These are phyloP conservation scores for Oxyruncus cristatus DNA, from an alignment of 2,113 vertebrate genomes.

Conservation along the genomic window DNA sequence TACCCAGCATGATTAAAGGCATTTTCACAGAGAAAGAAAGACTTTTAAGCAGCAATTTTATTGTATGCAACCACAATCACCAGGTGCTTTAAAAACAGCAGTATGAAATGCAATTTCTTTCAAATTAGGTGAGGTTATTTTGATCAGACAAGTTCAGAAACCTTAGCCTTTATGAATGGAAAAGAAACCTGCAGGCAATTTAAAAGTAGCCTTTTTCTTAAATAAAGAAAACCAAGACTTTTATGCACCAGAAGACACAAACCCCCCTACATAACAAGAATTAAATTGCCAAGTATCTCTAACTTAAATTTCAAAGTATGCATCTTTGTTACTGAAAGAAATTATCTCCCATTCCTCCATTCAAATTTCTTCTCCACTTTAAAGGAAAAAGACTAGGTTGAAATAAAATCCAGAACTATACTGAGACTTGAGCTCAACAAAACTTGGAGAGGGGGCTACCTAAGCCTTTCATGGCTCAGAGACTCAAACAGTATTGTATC, in stretches of 20 bases:
- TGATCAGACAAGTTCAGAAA: conserved; percentile 12
- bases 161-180: not conserved
- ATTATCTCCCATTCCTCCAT: not conserved
- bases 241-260: not conserved
- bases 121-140: conserved; percentile 21
- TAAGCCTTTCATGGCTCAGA: not conserved
- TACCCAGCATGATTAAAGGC: not conserved
- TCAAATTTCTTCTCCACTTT: not conserved
- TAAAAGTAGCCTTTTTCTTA: not conserved
- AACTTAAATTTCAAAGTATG: not conserved
- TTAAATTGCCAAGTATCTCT: not conserved
- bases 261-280: not conserved
- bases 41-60: not conserved
- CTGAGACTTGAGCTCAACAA: not conserved
- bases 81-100: not conserved
- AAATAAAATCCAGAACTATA: not conserved
- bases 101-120: conserved; percentile 4
- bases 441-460: not conserved
- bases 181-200: not conserved
- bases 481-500: not conserved
- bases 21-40: not conserved
- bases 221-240: not conserved
- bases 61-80: not conserved
- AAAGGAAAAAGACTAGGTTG: not conserved
- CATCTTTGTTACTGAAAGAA: not conserved